Evolutionary conservation across 1,140 invertebrate genomes (phyloP).

Genomic region (Macrobrachium rosenbergii): DNA sequence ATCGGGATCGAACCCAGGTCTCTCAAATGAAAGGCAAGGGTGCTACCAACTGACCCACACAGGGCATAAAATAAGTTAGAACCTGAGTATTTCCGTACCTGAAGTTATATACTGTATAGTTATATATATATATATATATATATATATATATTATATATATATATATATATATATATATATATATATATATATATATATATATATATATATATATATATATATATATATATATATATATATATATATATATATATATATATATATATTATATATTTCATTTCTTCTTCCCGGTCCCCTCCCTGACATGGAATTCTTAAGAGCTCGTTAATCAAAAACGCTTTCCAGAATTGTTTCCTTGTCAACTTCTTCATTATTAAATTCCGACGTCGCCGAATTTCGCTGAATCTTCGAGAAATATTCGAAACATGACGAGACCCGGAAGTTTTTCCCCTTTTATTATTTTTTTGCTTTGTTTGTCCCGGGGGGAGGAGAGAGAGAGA

Average conservation of each 20-base stretch:
- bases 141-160: constrained; percentile 14
- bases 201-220: constrained; percentile 9
- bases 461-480: neutral
- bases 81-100: neutral
- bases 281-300: too few species aligned
- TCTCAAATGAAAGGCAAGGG: too few species aligned
- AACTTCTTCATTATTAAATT: too few species aligned
- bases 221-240: constrained; percentile 15
- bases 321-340: too few species aligned
- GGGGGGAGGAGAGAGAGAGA: neutral
- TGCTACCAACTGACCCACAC: too few species aligned
- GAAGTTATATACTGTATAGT: neutral
- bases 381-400: too few species aligned
- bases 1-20: too few species aligned
- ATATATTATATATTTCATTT: too few species aligned
- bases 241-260: constrained; percentile 16
- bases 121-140: neutral
- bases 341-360: too few species aligned
- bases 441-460: neutral
- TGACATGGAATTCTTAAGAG: too few species aligned
- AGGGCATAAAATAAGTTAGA: neutral
- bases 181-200: constrained; percentile 6
- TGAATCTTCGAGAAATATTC: too few species aligned
- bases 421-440: neutral
- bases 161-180: constrained; percentile 14